Evolutionary conservation across 1,140 invertebrate species (phyloP).

Genomic region (Triops longicaudatus): DNA sequence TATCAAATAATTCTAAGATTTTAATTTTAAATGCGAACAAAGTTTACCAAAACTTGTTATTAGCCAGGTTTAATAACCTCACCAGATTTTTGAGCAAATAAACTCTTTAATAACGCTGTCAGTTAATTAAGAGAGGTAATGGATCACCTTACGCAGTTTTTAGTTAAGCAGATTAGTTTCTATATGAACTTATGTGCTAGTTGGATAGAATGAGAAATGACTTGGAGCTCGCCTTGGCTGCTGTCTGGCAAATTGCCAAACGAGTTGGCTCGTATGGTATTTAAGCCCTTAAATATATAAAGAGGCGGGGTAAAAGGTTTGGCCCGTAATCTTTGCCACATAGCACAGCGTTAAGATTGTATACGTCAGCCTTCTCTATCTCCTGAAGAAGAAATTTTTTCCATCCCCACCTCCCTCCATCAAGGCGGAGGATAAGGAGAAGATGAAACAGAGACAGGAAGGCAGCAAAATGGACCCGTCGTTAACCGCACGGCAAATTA

Average conservation of each 20-base stretch:
- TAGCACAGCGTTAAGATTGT: neutral
- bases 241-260: neutral
- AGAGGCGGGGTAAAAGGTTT: neutral
- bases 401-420: too few relatives aligned
- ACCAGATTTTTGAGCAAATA: neutral
- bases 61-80: neutral
- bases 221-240: neutral
- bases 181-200: neutral
- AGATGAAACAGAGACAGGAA: conserved; percentile 10
- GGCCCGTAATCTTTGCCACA: conserved; percentile 14
- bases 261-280: neutral
- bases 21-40: too few relatives aligned
- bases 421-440: neutral
- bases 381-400: too few relatives aligned
- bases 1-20: too few relatives aligned
- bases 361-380: neutral
- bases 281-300: conserved; percentile 14
- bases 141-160: neutral
- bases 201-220: neutral
- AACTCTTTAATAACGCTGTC: neutral
- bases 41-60: too few relatives aligned
- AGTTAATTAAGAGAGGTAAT: neutral
- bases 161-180: neutral
- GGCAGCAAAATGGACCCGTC: conserved; percentile 13
- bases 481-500: conserved; percentile 11